Evolutionary conservation across 2,797 vertebrate genomes (phyloP).

Genomic region (Aeoliscus strigatus): DNA sequence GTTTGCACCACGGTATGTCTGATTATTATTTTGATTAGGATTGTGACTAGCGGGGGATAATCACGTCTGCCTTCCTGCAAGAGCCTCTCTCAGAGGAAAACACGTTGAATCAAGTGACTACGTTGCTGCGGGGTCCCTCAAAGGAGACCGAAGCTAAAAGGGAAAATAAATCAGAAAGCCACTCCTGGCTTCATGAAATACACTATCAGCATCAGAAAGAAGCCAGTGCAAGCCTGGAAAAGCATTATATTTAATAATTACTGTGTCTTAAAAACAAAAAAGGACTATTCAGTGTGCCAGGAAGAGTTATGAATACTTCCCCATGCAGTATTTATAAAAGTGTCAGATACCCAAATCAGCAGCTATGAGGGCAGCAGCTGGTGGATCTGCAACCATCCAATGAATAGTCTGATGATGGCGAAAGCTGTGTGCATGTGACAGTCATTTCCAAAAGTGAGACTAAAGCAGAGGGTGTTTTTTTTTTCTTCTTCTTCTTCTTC

Average conservation of each 20-base stretch:
- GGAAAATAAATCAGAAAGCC: slow-evolving; percentile 32
- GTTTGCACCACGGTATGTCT: not conserved
- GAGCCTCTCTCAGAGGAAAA: slow-evolving; percentile 30
- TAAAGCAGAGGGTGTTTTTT: no score
- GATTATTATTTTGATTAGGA: slow-evolving; percentile 44
- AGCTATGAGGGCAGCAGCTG: slow-evolving; percentile 46
- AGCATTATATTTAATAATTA: slow-evolving; percentile 48
- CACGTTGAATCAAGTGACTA: slow-evolving; percentile 42
- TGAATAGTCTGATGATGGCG: slow-evolving; percentile 27
- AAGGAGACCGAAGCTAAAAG: slow-evolving; percentile 22
- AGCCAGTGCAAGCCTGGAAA: slow-evolving; percentile 25
- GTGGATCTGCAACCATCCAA: slow-evolving; percentile 28
- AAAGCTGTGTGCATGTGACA: slow-evolving; percentile 2
- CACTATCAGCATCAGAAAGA: slow-evolving; percentile 22
- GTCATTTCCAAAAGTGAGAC: slow-evolving; percentile 8
- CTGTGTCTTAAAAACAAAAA: slow-evolving; percentile 32
- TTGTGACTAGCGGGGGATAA: slow-evolving; percentile 34
- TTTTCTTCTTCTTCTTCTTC: no score
- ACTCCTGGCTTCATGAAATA: slow-evolving; percentile 26
- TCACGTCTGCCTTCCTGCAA: slow-evolving; percentile 33
- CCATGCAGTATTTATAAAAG: slow-evolving; percentile 39
- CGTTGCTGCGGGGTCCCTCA: slow-evolving; percentile 34
- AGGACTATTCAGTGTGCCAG: slow-evolving; percentile 42
- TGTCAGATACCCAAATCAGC: slow-evolving; percentile 39
- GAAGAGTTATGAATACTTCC: slow-evolving; percentile 52